Base-by-base conservation (phyloP, 2,797 vertebrate species). In the Chiroxiphia lanceolata region DNA sequence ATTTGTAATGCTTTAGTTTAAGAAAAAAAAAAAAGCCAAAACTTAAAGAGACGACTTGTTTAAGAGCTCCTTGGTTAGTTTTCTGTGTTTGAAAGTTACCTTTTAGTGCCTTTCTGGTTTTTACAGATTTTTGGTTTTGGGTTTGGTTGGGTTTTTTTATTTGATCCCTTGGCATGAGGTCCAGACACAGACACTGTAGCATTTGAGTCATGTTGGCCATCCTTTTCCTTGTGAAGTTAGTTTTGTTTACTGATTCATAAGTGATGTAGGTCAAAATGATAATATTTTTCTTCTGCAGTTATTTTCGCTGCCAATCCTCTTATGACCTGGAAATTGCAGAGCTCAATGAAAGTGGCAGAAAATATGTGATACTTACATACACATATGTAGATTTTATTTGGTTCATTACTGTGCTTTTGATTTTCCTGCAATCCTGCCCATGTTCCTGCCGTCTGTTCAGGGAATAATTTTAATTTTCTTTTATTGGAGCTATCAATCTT, bases 301-400 rank as follows among this genome's bases (percentile, higher is more conserved):
- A 83, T 94, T 97, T 97, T 94, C 33, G 26, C 29, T 94, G 21
- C 87, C 70, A 63, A 22, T 96, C 70, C 57, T 95, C 96, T 97
- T 94, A 83, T 90, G 81, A 77, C 36, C 34, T 94, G 89, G 93
- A 96, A 94, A 95, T 95, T 88, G 48, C 72, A 68, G 79, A 93
- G 44, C 74, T 96, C 71, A 61, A 12, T 86, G 31, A 93, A 85
- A 83, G 74, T 87, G 38, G 3, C 31, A 83, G 79, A 95, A 96
- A 87, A 60, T 72, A 38, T 27, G 12, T 25, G 19, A n/a, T 68
- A 63, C 7, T 9, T 33, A 3, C 3, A 36, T 33, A 3, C 3
- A n/a, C 10, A 4, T 8, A 38, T 15, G 9, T n/a, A 6, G n/a
- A 15, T 64, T 67, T 87, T 33, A 14, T 25, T 54, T 59, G 25